Percentiles rank a stretch among this genome's conserved stretches.
phyloP scores from a whole-genome alignment of 2,888 invertebrate species.

The Ornithoptera alexandrae region DNA sequence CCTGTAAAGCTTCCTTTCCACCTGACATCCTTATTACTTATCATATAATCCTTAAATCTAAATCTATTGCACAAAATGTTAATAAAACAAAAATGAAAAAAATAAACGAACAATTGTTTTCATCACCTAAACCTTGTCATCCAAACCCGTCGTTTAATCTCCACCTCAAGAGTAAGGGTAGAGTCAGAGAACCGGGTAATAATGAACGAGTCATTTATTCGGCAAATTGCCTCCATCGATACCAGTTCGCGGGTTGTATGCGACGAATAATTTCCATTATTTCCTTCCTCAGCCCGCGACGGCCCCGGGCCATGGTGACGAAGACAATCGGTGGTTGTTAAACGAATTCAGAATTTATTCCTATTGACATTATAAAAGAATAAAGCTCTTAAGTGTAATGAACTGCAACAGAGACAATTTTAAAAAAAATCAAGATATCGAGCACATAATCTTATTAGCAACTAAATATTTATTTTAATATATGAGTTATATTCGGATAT shows the following conservation, averaged over 20 bases:
- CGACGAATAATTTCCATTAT: constrained; percentile 63
- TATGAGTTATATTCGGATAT: too few relatives aligned
- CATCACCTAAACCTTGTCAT: background rate
- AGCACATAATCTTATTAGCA: too few relatives aligned
- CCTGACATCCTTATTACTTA: too few relatives aligned
- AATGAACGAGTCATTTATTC: constrained; percentile 56
- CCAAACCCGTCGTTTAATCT: constrained; percentile 4
- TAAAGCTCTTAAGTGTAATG: background rate
- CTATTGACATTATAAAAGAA: constrained; percentile 8
- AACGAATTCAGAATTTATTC: constrained; percentile 38
- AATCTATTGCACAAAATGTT: too few relatives aligned
- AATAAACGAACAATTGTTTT: background rate
- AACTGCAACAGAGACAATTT: background rate
- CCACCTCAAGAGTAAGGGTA: background rate
- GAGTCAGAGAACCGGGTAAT: constrained; percentile 33
- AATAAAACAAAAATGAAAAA: too few relatives aligned
- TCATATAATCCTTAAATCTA: too few relatives aligned
- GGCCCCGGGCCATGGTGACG: constrained; percentile 48
- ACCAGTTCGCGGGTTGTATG: constrained; percentile 54
- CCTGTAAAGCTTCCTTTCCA: too few relatives aligned
- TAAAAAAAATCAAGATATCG: too few relatives aligned
- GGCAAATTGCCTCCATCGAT: constrained; percentile 65
- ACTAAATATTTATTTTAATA: too few relatives aligned
- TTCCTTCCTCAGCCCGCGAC: constrained; percentile 49
- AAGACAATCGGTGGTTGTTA: constrained; percentile 44